These are phyloP conservation scores for Ovibos moschatus DNA, from an alignment of 2,113 vertebrate genomes.

Conservation along the genomic window DNA sequence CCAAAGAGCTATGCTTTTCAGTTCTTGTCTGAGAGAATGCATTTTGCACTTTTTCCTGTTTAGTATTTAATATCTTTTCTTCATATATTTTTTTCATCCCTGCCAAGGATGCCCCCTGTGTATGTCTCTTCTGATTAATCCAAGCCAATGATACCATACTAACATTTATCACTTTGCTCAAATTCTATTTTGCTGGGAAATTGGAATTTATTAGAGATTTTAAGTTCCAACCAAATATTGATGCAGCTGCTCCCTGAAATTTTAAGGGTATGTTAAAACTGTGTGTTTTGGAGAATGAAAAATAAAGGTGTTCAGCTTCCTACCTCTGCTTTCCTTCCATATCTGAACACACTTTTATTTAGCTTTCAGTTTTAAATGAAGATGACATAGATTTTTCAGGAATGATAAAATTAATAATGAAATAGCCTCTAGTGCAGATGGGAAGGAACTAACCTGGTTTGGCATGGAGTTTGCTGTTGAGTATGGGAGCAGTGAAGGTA, in stretches of 20 bases:
- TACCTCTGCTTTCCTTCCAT: not conserved
- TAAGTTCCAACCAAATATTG: constrained; percentile 45
- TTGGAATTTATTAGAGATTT: constrained; percentile 36
- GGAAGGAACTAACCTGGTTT: not conserved
- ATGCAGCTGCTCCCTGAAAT: constrained; percentile 20
- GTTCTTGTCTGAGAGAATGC: not conserved
- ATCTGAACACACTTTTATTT: not conserved
- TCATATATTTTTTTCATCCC: not conserved
- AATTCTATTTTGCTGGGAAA: constrained; percentile 15
- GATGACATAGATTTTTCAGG: not conserved
- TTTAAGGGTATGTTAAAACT: not conserved
- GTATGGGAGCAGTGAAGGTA: not conserved
- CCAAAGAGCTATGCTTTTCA: not conserved
- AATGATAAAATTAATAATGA: not conserved
- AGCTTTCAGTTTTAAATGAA: constrained; percentile 22
- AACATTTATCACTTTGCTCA: constrained; percentile 43
- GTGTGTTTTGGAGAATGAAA: constrained; percentile 5
- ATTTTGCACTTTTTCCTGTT: constrained; percentile 14
- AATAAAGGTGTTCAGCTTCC: not conserved
- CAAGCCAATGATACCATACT: not conserved
- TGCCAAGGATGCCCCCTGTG: not conserved
- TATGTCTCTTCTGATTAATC: constrained; percentile 25
- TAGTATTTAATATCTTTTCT: constrained; percentile 19
- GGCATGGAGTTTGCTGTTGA: not conserved
- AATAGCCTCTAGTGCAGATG: not conserved